Base-by-base conservation (phyloP, 2,797 vertebrate species). In the Oceanodroma leucorhoa region DNA sequence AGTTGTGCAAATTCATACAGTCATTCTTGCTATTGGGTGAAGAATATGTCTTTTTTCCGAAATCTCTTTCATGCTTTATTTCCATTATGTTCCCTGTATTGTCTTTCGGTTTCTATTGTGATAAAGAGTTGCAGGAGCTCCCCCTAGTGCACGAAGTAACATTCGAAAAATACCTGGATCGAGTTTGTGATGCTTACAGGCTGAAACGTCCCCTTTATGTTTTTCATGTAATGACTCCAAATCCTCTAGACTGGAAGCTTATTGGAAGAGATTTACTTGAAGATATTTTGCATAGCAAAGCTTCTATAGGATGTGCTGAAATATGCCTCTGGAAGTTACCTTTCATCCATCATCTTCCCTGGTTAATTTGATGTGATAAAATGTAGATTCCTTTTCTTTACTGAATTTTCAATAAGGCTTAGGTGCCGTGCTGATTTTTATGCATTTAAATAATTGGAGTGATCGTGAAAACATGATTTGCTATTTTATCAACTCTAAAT, bases 71-170 rank as follows among this genome's bases (percentile, higher is more conserved):
- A 10, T 51, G 29, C 55, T 70, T 20, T 89, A 45, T 91, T 82
- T 94, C 64, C 26, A 3, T 82, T 75, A 66, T 41, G 29, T 75
- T 91, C 77, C 50, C 30, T 84, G 2, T 40, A 45, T 76, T 87
- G 57, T 66, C 71, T 80, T 62, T 36, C 18, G 24, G 21, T 24
- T 40, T 93, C 66, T 94, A 5, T 26, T 89, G 55, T 72, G 61
- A 5, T 89, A 58, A 7, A 76, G 90, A 97, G 95, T 94, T 96
- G 85, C 96, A 48, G 90, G 91, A 93, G 96, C 97, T 95, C 98
- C 98, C 96, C 93, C 98, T 98, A 70, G 96, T 97, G 98, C 83
- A 72, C 1, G 5, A 87, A 70, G 10, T 67, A 2, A 16, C 70
- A 83, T 53, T 87, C 3, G 8, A 67, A 78, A 77, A 76, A 50